Evolutionary conservation across 2,797 vertebrate genomes (phyloP).

Genomic region (Liasis olivaceus): DNA sequence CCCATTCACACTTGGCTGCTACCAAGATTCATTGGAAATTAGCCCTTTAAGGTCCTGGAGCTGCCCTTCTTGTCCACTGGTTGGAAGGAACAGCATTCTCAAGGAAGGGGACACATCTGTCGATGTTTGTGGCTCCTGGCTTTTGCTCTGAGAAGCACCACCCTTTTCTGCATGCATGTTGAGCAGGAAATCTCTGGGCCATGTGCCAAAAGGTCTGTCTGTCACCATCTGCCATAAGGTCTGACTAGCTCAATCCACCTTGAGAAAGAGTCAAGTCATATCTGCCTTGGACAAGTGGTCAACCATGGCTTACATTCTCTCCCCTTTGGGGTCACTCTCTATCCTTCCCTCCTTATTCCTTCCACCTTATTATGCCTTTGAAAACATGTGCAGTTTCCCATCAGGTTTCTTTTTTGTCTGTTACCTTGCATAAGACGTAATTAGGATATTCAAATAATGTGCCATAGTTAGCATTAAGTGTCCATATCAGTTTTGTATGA

Average conservation of each 20-base stretch:
- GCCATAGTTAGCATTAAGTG: not conserved
- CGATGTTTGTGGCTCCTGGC: not conserved
- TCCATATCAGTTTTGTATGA: not conserved
- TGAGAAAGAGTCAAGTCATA: not conserved
- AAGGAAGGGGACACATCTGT: not conserved
- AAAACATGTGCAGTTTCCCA: not conserved
- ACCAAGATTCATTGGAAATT: not conserved
- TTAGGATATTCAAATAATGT: not conserved
- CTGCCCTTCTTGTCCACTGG: not conserved
- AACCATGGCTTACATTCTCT: not conserved
- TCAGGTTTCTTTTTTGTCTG: not conserved
- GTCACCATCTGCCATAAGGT: not conserved
- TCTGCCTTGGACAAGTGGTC: not conserved
- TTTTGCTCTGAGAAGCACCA: constrained; percentile 6
- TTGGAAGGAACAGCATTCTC: not conserved
- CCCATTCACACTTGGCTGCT: not conserved
- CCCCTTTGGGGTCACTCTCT: not conserved
- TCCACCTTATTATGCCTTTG: not conserved
- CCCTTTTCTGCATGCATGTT: constrained; percentile 6
- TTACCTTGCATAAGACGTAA: not conserved
- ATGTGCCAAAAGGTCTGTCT: not conserved
- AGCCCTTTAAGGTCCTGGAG: not conserved
- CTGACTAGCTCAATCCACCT: not conserved
- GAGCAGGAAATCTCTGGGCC: constrained; percentile 23
- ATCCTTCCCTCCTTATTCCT: not conserved